Base-by-base conservation (phyloP, 2,797 vertebrate species). In the Peromyscus attwateri region DNA sequence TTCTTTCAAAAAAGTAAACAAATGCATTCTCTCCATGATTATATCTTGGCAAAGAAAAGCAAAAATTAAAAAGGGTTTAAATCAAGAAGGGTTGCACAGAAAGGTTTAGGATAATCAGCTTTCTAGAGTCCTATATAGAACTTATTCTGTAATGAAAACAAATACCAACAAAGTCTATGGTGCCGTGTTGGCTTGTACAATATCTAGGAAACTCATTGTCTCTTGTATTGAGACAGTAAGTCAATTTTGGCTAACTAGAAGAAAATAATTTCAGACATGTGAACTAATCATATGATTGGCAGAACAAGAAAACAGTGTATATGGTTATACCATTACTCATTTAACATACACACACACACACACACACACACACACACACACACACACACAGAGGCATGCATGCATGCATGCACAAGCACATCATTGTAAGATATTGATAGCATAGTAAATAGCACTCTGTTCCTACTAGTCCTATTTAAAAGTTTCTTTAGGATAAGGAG, bases 191-290 rank as follows among this genome's bases (percentile, higher is more conserved):
- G 31, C 6, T 71, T 62, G 12, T 31, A 25, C 0, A n/a, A 29
- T 89, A 75, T 71, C 25, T 92, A 89, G 82, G 82, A 75, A 79
- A n/a, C 75, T 46, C 6, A 87, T 95, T 95, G 27, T 62, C 17
- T 83, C 46, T 7, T 43, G 37, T 16, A 46, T 43, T 81, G 9
- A 71, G 64, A 84, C 92, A 55, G 7, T 23, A 88, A 55, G 13
- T 43, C 81, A 80, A 92, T 76, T 57, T 88, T 94, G 64, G 21
- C 55, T 96, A 77, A 43, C 25, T 70, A 11, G 4, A 85, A 81
- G n/a, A 70, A 88, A 94, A 37, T 66, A 3, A 37, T 79, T 80
- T 92, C 71, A 95, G 84, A 87, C 57, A 60, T 76, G 21, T 83
- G 79, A 73, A 83, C 71, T 81, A 88, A 31, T 16, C 9, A 16